Percentiles rank a stretch among this genome's conserved stretches.
phyloP scores from a whole-genome alignment of 2,888 invertebrate species.

The Coelinius sp. region DNA sequence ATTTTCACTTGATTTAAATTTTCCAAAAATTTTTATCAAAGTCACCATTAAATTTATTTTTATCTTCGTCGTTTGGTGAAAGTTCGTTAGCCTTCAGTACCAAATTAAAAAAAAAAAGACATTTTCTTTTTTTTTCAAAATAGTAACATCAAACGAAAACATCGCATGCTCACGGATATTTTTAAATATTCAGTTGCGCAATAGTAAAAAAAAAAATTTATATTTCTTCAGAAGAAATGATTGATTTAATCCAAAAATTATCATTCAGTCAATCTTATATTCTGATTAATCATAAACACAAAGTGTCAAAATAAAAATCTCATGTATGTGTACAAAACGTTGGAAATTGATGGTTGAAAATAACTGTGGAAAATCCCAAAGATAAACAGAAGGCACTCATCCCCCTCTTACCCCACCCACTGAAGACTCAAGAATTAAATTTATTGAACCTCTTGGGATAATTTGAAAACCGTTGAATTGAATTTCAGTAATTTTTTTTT shows the following conservation, averaged over 20 bases:
- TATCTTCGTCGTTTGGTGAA: neutral
- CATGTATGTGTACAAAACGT: neutral
- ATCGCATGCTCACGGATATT: neutral
- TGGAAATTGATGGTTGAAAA: conserved; percentile 47
- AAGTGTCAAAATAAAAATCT: neutral
- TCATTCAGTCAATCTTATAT: no score
- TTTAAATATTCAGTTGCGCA: neutral
- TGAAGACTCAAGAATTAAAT: neutral
- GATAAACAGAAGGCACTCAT: conserved; percentile 40
- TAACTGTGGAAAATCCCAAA: conserved; percentile 50
- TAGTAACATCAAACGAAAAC: neutral
- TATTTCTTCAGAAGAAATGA: neutral
- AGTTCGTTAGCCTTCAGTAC: conserved; percentile 25
- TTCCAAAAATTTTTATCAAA: no score
- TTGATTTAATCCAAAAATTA: neutral
- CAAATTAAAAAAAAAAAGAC: neutral
- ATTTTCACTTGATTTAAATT: neutral
- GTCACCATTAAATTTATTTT: conserved; percentile 14
- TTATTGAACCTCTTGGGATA: neutral
- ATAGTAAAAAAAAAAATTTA: no score
- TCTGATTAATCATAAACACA: no score
- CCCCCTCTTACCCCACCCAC: neutral
- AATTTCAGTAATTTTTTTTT: no score
- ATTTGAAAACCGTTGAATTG: neutral
- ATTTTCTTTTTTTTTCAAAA: neutral